Percentiles rank a stretch among this genome's conserved stretches.
These are phyloP conservation scores for Plagiodera versicolora DNA, from an alignment of 2,888 invertebrate species.

Conservation along the genomic window DNA sequence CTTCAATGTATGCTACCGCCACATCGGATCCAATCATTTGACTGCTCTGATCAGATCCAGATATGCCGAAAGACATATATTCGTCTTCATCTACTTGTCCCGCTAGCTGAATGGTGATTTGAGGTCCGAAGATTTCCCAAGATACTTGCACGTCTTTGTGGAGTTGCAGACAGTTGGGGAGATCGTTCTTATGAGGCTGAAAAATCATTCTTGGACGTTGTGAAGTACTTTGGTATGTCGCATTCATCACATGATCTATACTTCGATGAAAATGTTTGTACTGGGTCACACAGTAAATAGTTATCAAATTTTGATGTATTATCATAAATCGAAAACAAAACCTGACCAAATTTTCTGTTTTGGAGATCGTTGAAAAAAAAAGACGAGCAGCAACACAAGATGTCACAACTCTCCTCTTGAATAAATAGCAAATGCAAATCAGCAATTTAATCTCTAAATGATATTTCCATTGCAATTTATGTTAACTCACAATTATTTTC, in stretches of 20 bases:
- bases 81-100: constrained; percentile 75
- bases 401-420: too few species aligned
- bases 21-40: constrained; percentile 87
- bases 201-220: too few species aligned
- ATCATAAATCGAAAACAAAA: too few species aligned
- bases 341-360: too few species aligned
- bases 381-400: too few species aligned
- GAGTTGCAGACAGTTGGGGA: constrained; percentile 84
- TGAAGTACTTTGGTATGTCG: too few species aligned
- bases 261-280: neutral
- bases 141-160: constrained; percentile 82
- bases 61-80: constrained; percentile 88
- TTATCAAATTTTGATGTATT: too few species aligned
- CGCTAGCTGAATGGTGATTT: constrained; percentile 81
- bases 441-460: too few species aligned
- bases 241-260: neutral
- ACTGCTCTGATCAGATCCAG: constrained; percentile 70
- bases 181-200: constrained; percentile 62
- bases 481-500: constrained; percentile 58
- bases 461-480: too few species aligned
- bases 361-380: too few species aligned
- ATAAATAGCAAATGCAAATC: too few species aligned
- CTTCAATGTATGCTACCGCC: constrained; percentile 74
- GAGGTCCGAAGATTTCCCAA: constrained; percentile 90
- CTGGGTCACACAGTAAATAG: too few species aligned